Evolutionary conservation across 2,113 vertebrate species (phyloP).

Genomic region (Malurus cyaneus): DNA sequence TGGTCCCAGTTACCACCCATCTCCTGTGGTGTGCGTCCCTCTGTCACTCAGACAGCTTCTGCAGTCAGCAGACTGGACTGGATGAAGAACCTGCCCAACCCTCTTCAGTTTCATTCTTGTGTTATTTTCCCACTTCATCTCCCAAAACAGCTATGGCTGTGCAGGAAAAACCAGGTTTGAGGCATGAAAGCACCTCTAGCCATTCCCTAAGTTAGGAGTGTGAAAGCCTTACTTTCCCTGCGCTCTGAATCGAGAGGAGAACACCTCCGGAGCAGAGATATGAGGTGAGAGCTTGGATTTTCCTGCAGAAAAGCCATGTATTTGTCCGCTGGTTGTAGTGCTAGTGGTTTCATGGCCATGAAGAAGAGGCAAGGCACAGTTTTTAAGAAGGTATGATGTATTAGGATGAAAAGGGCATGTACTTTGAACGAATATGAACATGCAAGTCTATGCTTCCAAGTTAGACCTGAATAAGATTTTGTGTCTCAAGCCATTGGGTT

Average conservation of each 20-base stretch:
- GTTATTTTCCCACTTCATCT: background rate
- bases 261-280: background rate
- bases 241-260: background rate
- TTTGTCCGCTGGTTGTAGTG: background rate
- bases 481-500: background rate
- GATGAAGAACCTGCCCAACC: background rate
- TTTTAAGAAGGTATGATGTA: background rate
- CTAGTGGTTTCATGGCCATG: background rate
- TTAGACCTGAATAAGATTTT: background rate
- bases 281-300: background rate
- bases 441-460: background rate
- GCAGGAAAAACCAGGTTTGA: background rate
- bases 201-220: background rate
- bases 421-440: background rate
- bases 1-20: background rate
- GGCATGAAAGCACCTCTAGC: background rate
- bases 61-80: background rate
- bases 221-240: background rate
- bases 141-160: background rate
- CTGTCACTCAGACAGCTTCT: background rate
- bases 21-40: background rate
- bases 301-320: background rate
- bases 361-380: background rate
- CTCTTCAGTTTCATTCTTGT: accelerated
- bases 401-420: background rate